Conservation (phyloP, 1,140 invertebrate genomes). For the Zaprionus ornatus region DNA sequence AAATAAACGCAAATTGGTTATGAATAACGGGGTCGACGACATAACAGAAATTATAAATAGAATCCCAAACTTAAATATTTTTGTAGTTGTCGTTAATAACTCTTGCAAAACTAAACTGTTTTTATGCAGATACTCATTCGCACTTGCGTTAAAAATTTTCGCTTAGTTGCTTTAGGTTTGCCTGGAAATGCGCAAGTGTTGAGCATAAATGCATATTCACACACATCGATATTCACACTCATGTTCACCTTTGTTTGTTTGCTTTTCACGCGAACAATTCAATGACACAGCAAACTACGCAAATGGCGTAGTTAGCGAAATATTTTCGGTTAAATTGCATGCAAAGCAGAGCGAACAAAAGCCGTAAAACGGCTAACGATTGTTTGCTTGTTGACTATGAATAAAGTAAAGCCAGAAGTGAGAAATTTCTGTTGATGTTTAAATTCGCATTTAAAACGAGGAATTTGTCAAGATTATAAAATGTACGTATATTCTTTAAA, state of each 20-base stretch:
- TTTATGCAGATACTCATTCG: background rate
- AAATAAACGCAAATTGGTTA: background rate
- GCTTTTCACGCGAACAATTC: constrained; percentile 43
- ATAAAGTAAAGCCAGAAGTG: background rate
- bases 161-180: constrained; percentile 20
- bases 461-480: too few species aligned
- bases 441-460: background rate
- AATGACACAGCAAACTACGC: background rate
- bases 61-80: background rate
- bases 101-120: too few species aligned
- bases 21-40: too few species aligned
- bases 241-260: constrained; percentile 23
- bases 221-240: background rate
- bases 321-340: constrained; percentile 29
- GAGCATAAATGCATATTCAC: background rate
- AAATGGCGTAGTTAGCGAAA: constrained; percentile 37
- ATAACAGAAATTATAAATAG: too few species aligned
- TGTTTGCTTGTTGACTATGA: background rate
- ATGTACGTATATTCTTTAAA: too few species aligned
- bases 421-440: background rate
- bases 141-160: constrained; percentile 18
- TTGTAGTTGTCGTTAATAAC: background rate
- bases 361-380: background rate
- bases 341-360: background rate
- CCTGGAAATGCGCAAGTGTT: constrained; percentile 14